These are phyloP conservation scores for Cairina moschata DNA, from an alignment of 2,113 vertebrate genomes.

Conservation along the genomic window DNA sequence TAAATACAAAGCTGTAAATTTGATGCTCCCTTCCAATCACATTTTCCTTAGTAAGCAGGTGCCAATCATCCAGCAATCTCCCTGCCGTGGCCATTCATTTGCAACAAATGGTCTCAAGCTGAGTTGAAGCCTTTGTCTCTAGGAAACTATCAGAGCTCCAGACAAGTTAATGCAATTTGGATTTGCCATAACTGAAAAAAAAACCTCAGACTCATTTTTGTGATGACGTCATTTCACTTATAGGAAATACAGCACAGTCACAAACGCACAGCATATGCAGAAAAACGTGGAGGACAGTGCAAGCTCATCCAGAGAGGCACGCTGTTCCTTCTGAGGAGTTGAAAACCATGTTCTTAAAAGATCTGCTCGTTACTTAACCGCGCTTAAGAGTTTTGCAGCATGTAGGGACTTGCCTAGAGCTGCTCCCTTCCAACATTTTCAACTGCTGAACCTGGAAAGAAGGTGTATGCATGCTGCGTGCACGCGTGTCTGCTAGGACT, in stretches of 20 bases:
- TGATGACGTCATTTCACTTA: background rate
- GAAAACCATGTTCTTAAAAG: conserved; percentile 58
- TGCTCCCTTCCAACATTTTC: conserved; percentile 55
- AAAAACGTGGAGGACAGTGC: background rate
- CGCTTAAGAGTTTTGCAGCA: conserved; percentile 6
- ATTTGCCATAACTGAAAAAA: background rate
- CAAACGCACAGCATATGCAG: background rate
- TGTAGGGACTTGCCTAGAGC: conserved; percentile 51
- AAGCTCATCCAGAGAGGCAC: background rate
- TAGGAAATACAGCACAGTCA: background rate
- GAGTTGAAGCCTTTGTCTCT: background rate
- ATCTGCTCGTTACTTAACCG: conserved; percentile 36
- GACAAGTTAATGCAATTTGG: background rate
- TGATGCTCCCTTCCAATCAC: background rate
- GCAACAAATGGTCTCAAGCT: background rate
- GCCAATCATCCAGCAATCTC: background rate
- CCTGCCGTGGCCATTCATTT: background rate
- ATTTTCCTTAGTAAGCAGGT: background rate
- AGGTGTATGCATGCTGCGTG: background rate
- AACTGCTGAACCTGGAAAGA: conserved; percentile 48
- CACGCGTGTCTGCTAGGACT: background rate
- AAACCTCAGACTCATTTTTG: background rate
- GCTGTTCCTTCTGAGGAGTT: conserved; percentile 7
- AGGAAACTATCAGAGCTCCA: background rate
- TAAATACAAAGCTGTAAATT: background rate